These are phyloP conservation scores for Danio albolineatus DNA, from an alignment of 2,797 vertebrate genomes.

Conservation along the genomic window DNA sequence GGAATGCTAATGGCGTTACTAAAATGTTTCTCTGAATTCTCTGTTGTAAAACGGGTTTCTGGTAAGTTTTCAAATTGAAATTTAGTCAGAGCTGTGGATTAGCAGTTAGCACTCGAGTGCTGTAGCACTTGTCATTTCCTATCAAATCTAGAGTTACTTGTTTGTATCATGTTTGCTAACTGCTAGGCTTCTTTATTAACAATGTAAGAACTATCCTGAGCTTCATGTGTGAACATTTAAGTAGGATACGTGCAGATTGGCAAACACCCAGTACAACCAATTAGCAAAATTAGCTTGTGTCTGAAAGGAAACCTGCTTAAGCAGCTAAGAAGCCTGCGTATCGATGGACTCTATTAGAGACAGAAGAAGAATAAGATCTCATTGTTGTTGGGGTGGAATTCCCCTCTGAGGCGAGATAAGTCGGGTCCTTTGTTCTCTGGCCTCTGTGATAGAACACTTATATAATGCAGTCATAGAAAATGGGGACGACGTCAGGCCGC, in stretches of 20 bases:
- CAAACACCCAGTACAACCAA: not conserved
- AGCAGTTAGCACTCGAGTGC: not conserved
- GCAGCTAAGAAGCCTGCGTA: not conserved
- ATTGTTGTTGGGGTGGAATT: slow-evolving; percentile 47
- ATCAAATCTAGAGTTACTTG: not conserved
- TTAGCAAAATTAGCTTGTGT: not conserved
- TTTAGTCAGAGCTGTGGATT: not conserved
- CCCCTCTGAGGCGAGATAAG: slow-evolving; percentile 46
- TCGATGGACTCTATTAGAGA: slow-evolving; percentile 33
- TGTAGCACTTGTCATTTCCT: not conserved
- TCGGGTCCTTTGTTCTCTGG: slow-evolving; percentile 45
- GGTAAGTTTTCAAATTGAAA: not conserved
- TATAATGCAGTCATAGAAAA: slow-evolving; percentile 53
- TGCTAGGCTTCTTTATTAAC: not conserved
- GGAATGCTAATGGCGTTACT: not conserved
- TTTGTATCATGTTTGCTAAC: not conserved
- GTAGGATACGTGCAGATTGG: not conserved
- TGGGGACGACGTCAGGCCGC: slow-evolving; percentile 39
- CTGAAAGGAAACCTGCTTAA: slow-evolving; percentile 2
- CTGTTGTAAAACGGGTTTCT: not conserved
- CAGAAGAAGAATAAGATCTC: slow-evolving; percentile 35
- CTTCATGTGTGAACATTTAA: not conserved
- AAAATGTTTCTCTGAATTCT: not conserved
- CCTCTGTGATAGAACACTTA: slow-evolving; percentile 47
- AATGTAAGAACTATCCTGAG: not conserved